These are phyloP conservation scores for Cephus rjabovi DNA, from an alignment of 2,888 invertebrate genomes.

Conservation along the genomic window DNA sequence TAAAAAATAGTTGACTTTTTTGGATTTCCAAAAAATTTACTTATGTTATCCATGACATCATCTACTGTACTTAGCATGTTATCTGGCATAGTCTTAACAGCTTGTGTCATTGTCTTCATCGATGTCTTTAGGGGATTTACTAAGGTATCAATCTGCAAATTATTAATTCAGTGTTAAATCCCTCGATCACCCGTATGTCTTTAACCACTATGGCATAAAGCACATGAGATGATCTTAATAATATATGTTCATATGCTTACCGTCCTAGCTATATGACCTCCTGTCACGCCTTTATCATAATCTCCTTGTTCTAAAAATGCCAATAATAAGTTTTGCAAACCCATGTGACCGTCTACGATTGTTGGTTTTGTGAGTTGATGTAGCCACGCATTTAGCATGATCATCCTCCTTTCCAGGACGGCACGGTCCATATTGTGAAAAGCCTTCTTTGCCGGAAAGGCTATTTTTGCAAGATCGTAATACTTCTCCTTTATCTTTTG, in stretches of 20 bases:
- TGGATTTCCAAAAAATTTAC: constrained; percentile 75
- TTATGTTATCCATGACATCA: constrained; percentile 84
- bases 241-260: constrained; percentile 57
- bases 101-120: constrained; percentile 78
- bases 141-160: constrained; percentile 74
- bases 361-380: constrained; percentile 75
- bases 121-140: constrained; percentile 86
- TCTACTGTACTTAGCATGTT: constrained; percentile 87
- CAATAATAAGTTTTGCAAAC: constrained; percentile 73
- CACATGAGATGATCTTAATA: not conserved
- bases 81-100: constrained; percentile 90
- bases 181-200: not conserved
- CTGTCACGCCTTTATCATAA: constrained; percentile 75
- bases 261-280: constrained; percentile 72
- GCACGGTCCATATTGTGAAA: constrained; percentile 91
- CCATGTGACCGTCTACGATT: constrained; percentile 72
- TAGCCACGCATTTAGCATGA: constrained; percentile 84
- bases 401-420: constrained; percentile 87
- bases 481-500: constrained; percentile 86
- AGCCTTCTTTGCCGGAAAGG: constrained; percentile 93
- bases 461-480: constrained; percentile 80
- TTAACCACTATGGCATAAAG: not conserved
- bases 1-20: constrained; percentile 67
- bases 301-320: constrained; percentile 78
- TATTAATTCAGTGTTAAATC: not conserved